phyloP scores from a whole-genome alignment of 2,113 vertebrate species.

The Phasianus colchicus region DNA sequence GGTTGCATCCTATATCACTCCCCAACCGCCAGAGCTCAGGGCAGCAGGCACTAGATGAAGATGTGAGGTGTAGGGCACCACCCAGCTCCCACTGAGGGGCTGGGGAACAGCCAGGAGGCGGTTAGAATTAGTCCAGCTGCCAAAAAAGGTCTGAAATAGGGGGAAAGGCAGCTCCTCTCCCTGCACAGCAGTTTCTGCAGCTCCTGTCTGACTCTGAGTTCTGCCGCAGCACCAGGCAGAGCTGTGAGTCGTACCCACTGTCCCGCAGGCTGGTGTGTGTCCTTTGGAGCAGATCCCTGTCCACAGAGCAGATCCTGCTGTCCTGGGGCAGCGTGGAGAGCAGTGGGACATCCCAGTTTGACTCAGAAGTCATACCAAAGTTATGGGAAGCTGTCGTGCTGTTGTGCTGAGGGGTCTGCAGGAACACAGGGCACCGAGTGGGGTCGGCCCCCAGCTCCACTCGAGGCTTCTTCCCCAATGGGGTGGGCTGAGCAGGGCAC shows the following conservation, averaged over 20 bases:
- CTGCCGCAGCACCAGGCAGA: constrained; percentile 70
- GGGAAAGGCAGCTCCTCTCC: constrained; percentile 42
- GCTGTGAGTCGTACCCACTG: constrained; percentile 65
- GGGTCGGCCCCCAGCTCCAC: neutral
- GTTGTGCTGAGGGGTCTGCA: neutral
- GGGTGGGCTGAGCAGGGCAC: neutral
- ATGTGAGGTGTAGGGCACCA: neutral
- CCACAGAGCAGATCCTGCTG: neutral
- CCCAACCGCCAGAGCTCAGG: neutral
- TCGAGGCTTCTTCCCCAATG: constrained; percentile 23
- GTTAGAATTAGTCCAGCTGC: constrained; percentile 14
- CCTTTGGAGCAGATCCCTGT: constrained; percentile 75
- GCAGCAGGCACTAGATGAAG: neutral
- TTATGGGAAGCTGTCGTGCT: neutral
- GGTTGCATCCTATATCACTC: neutral
- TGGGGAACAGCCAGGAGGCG: neutral
- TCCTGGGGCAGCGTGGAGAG: constrained; percentile 36
- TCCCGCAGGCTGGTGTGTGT: constrained; percentile 51
- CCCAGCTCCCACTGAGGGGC: neutral
- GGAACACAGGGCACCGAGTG: neutral
- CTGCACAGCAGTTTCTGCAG: constrained; percentile 12
- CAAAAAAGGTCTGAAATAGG: constrained; percentile 51
- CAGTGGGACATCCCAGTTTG: constrained; percentile 75
- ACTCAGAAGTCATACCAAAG: constrained; percentile 33
- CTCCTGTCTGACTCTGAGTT: neutral